Evolutionary conservation across 2,113 vertebrate genomes (phyloP).

Genomic region (Orcinus orca): DNA sequence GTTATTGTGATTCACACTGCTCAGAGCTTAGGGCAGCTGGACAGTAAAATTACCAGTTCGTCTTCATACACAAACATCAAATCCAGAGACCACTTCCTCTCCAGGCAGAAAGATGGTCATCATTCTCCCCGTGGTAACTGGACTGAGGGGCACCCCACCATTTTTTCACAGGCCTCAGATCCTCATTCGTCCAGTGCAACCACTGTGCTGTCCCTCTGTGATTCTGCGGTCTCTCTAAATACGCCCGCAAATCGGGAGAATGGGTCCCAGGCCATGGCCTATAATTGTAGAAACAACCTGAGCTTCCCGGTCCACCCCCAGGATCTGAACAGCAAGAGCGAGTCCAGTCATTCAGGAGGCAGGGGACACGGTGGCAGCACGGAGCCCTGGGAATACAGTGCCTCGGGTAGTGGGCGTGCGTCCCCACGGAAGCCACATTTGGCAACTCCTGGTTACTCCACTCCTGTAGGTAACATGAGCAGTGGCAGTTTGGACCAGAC

Average conservation of each 20-base stretch:
- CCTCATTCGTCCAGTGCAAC: constrained; percentile 72
- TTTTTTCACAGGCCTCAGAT: constrained; percentile 77
- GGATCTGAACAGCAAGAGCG: constrained; percentile 82
- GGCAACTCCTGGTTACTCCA: constrained; percentile 87
- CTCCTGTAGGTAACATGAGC: constrained; percentile 89
- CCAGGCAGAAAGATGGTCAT: constrained; percentile 74
- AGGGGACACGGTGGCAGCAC: constrained; percentile 78
- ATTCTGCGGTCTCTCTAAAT: constrained; percentile 80
- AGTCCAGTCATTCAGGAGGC: constrained; percentile 86
- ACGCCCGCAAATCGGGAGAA: constrained; percentile 77
- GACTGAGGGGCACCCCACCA: constrained; percentile 75
- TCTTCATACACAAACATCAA: constrained; percentile 74
- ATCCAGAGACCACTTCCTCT: constrained; percentile 75
- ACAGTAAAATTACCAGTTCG: constrained; percentile 74
- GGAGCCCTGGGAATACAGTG: constrained; percentile 88
- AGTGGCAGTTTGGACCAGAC: constrained; percentile 89
- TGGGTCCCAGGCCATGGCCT: constrained; percentile 78
- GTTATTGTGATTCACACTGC: constrained; percentile 88
- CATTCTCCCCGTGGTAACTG: constrained; percentile 77
- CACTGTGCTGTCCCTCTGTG: constrained; percentile 79
- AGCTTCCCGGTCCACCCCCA: constrained; percentile 70
- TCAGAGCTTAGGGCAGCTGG: constrained; percentile 77
- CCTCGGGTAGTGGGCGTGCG: constrained; percentile 80
- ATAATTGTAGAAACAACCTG: constrained; percentile 66
- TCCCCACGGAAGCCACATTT: constrained; percentile 78